Percentiles rank a stretch among this genome's conserved stretches.
Evolutionary conservation across 2,888 invertebrate genomes (phyloP).

Genomic region (Brachylomia viminalis): DNA sequence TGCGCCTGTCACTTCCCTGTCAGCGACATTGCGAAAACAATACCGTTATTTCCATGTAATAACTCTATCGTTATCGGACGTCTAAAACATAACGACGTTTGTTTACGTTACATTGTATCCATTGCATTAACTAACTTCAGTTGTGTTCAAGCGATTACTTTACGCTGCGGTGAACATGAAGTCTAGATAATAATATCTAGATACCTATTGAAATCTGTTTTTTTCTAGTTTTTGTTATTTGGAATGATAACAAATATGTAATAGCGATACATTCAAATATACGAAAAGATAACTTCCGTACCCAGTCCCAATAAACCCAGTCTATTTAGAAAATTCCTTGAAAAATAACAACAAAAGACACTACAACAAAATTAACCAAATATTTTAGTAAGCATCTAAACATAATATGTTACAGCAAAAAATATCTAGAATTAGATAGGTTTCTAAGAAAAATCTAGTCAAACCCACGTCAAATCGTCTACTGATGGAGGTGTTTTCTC

Average conservation of each 20-base stretch:
- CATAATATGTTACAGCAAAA: too few species aligned
- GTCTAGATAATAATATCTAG: background rate
- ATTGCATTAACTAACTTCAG: constrained; percentile 57
- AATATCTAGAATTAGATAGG: background rate
- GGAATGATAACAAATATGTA: background rate
- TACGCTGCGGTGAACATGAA: constrained; percentile 22
- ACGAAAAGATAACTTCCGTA: background rate
- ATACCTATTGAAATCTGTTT: background rate
- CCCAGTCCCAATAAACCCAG: background rate
- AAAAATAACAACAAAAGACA: background rate
- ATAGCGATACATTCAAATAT: background rate
- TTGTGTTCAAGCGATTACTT: constrained; percentile 42
- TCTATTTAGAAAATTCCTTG: background rate
- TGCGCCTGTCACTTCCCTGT: constrained; percentile 80
- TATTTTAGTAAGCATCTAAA: background rate
- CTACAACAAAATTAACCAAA: background rate
- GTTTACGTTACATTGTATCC: constrained; percentile 75
- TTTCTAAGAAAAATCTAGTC: constrained; percentile 29
- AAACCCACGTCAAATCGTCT: constrained; percentile 50
- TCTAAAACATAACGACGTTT: constrained; percentile 80
- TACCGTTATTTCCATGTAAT: constrained; percentile 85
- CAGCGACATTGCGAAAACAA: constrained; percentile 82
- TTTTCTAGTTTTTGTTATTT: background rate
- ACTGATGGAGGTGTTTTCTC: constrained; percentile 27
- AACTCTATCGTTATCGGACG: constrained; percentile 84